phyloP scores from a whole-genome alignment of 2,797 vertebrate genomes.

The Hyperoplus immaculatus region DNA sequence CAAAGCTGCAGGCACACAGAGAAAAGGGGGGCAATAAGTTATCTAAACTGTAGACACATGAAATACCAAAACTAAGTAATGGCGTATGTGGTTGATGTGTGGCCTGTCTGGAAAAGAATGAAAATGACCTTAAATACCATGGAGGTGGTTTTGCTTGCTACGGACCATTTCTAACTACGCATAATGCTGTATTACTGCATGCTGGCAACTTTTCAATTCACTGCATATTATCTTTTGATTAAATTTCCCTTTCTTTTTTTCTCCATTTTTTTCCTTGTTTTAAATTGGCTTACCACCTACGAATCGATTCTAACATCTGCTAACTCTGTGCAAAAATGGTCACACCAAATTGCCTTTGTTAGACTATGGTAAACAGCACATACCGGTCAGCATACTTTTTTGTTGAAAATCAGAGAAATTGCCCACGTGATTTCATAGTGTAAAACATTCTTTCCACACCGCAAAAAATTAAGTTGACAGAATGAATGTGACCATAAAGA shows the following conservation, averaged over 20 bases:
- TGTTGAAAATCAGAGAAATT: slow-evolving; percentile 49
- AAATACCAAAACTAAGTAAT: slow-evolving; percentile 50
- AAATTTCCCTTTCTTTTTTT: neutral
- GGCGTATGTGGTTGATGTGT: slow-evolving; percentile 49
- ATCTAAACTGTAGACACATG: slow-evolving; percentile 66
- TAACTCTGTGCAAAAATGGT: slow-evolving; percentile 4
- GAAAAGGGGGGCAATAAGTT: slow-evolving; percentile 55
- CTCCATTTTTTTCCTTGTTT: neutral
- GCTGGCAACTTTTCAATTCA: slow-evolving; percentile 19
- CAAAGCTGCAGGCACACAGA: slow-evolving; percentile 50
- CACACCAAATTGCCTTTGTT: slow-evolving; percentile 8
- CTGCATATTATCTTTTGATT: neutral
- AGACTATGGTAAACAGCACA: neutral
- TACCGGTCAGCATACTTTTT: slow-evolving; percentile 36
- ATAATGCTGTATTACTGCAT: slow-evolving; percentile 13
- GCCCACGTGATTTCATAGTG: slow-evolving; percentile 60
- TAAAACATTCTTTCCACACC: slow-evolving; percentile 39
- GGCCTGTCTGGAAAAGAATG: slow-evolving; percentile 47
- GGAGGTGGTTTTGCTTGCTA: slow-evolving; percentile 24
- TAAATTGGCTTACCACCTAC: slow-evolving; percentile 17
- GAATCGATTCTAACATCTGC: neutral
- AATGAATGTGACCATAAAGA: slow-evolving; percentile 58
- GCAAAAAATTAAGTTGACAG: slow-evolving; percentile 43
- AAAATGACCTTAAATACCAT: slow-evolving; percentile 28
- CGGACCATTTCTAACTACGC: slow-evolving; percentile 17